Conservation (phyloP, 2,113 vertebrate genomes). For the Mandrillus leucophaeus region DNA sequence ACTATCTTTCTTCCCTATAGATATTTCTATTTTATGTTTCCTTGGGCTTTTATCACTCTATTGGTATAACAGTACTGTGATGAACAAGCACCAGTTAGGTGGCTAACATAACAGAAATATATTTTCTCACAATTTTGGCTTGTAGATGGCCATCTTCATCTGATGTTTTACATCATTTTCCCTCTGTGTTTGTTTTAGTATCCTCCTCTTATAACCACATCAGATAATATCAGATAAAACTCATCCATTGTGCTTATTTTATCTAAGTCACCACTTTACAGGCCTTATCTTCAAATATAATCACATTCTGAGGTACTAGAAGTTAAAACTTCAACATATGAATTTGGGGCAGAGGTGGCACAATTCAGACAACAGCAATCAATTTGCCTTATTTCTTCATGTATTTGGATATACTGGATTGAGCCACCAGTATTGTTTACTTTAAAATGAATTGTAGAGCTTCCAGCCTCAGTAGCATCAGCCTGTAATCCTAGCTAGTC, state of each 20-base stretch:
- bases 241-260: neutral
- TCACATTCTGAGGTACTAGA: neutral
- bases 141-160: neutral
- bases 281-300: neutral
- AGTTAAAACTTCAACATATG: neutral
- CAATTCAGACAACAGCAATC: neutral
- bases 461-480: neutral
- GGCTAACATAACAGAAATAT: neutral
- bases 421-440: neutral
- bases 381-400: neutral
- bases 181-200: neutral
- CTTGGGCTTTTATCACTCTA: neutral
- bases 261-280: neutral
- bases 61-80: neutral
- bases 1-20: neutral
- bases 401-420: neutral
- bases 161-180: neutral
- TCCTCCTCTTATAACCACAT: neutral
- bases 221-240: neutral
- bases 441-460: neutral
- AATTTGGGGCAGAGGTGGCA: neutral
- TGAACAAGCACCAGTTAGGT: neutral
- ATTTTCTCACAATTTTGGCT: neutral
- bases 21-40: neutral
- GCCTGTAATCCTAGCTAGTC: neutral